These are phyloP conservation scores for Limnephilus auricula DNA, from an alignment of 2,888 invertebrate species.

Conservation along the genomic window DNA sequence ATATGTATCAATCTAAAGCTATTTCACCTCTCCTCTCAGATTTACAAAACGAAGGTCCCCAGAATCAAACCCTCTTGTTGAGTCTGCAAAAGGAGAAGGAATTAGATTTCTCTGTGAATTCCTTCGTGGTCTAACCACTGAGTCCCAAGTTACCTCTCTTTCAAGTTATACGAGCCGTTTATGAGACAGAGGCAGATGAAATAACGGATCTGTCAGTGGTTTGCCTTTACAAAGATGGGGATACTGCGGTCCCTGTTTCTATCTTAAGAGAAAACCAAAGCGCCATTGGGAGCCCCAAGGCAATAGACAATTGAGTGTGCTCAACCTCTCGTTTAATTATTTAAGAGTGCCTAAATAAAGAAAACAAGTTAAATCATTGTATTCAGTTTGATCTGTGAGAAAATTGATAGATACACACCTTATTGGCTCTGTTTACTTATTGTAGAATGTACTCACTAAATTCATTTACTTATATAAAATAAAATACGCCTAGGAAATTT, in stretches of 20 bases:
- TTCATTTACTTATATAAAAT: neutral
- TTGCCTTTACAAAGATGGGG: constrained; percentile 1
- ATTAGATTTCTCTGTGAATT: neutral
- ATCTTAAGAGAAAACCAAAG: constrained; percentile 17
- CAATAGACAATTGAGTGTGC: constrained; percentile 12
- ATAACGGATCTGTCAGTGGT: neutral
- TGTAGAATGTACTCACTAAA: neutral
- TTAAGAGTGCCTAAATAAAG: constrained; percentile 12
- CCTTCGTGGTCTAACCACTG: neutral
- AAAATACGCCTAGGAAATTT: neutral
- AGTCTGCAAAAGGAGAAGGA: neutral
- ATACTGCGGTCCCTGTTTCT: neutral
- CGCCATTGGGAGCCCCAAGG: neutral
- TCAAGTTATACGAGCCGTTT: neutral
- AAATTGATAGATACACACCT: neutral
- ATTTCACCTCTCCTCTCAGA: neutral
- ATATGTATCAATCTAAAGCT: neutral
- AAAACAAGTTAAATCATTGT: constrained; percentile 2
- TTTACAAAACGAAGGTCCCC: neutral
- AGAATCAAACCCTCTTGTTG: neutral
- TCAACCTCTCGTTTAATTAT: neutral
- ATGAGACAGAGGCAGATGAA: neutral
- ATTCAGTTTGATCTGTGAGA: neutral
- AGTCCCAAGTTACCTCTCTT: neutral
- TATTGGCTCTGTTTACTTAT: neutral